Base-by-base conservation (phyloP, 1,140 invertebrate species). In the Drosophila rufa region DNA sequence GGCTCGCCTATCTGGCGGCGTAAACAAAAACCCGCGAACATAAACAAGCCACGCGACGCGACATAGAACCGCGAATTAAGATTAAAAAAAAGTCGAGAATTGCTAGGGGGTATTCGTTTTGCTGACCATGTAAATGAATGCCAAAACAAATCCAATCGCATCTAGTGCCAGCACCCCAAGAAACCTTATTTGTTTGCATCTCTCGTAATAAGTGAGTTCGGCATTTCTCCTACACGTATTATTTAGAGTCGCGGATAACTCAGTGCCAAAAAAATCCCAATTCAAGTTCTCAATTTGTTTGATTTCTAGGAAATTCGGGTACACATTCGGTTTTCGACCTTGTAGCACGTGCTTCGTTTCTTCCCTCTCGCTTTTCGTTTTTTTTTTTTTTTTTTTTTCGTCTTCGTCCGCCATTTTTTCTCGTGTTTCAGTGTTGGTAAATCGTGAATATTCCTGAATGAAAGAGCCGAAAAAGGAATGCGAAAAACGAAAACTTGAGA, bases 351-450 rank as follows among this genome's bases (percentile, higher is more conserved):
- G 14, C 1, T 53, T 12, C 40, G 1, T 19, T 15, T 6, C 2
- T 36, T 36, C 8, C 33, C 0, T 22, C 12, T n/a, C 6, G 5
- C 6, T 15, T 40, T 40, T 36, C 25, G 5, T 6, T 30, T 19
- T 19, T n/a, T 0, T 3, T 12, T n/a, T 6, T 30, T 19, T 19
- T n/a, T 0, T 42, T 42, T 42, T 42, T 4, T n/a, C 15, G 5
- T 15, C 6, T n/a, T 36, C 33, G 2, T 11, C 14, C 33, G 19
- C 36, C 53, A 36, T 14, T 8, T 25, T 40, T n/a, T 15, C 19
- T 1, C 9, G 19, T 19, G 36, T 56, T 40, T n/a, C 8, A 56
- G 53, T 56, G 53, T 56, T 56, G 53, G 36, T 40, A 56, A 40
- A 22, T 19, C 1, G n/a, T 3, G 17, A 17, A 17, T 11, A 30